A percentile compares a stretch with the other conserved stretches of the same genome.
phyloP scores from a whole-genome alignment of 2,888 invertebrate genomes.

The Ophion obscuratus region DNA sequence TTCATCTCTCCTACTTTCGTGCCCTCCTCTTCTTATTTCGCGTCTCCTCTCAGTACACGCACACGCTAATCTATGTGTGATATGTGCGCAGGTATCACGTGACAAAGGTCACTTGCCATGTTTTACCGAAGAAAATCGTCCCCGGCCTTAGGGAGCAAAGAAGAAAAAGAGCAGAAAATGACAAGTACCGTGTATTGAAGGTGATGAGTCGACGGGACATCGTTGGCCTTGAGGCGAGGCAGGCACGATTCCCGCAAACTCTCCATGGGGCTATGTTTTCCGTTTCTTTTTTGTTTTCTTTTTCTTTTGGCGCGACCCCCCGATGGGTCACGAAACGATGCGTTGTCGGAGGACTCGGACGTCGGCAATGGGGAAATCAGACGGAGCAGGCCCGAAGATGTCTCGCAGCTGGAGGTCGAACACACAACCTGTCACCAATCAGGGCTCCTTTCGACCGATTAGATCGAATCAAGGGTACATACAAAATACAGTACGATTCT shows the following conservation, averaged over 20 bases:
- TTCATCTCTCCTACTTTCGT: constrained; percentile 1
- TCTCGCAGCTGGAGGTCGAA: constrained; percentile 61
- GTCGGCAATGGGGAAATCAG: constrained; percentile 62
- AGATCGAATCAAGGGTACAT: constrained; percentile 50
- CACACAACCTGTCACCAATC: constrained; percentile 65
- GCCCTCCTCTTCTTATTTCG: constrained; percentile 19
- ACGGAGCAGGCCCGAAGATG: constrained; percentile 66
- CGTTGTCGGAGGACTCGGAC: constrained; percentile 40
- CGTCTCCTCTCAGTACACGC: constrained; percentile 14
- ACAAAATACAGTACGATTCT: neutral
- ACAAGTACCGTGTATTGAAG: constrained; percentile 33
- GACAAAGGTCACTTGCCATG: constrained; percentile 40
- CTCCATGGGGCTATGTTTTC: constrained; percentile 59
- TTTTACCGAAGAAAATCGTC: constrained; percentile 27
- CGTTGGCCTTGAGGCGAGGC: constrained; percentile 56
- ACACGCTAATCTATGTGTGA: neutral
- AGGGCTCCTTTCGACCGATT: constrained; percentile 64
- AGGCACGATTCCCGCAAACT: constrained; percentile 69
- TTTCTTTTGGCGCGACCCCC: constrained; percentile 40
- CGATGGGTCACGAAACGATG: constrained; percentile 50
- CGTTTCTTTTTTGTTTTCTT: constrained; percentile 22
- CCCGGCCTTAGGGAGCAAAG: neutral
- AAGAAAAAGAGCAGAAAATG: constrained; percentile 23
- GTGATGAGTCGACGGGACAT: constrained; percentile 60
- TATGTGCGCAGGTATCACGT: constrained; percentile 48